Evolutionary conservation across 1,140 invertebrate genomes (phyloP).

Genomic region (Onthophagus taurus): DNA sequence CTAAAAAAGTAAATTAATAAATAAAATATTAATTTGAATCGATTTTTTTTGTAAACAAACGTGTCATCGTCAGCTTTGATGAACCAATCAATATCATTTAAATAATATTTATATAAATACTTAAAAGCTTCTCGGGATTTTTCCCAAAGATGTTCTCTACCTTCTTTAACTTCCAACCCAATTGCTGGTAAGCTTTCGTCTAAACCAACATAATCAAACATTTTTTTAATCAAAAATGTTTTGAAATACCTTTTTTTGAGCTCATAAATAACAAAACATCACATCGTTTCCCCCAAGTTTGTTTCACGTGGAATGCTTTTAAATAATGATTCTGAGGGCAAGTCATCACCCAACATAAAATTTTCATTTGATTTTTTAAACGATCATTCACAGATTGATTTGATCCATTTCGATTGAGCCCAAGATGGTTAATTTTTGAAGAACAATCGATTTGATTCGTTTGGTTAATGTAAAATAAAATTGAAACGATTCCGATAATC

Average conservation of each 20-base stretch:
- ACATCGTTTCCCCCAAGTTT: slow-evolving; percentile 91
- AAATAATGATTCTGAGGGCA: slow-evolving; percentile 79
- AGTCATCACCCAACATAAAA: slow-evolving; percentile 96
- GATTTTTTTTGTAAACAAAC: too few relatives aligned
- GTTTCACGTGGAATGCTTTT: slow-evolving; percentile 85
- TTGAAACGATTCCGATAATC: too few relatives aligned
- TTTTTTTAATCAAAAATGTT: too few relatives aligned
- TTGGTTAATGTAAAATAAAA: too few relatives aligned
- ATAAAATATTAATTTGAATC: too few relatives aligned
- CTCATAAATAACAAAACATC: slow-evolving; percentile 88
- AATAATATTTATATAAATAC: slow-evolving; percentile 75
- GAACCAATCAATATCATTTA: slow-evolving; percentile 83
- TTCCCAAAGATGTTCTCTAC: slow-evolving; percentile 82
- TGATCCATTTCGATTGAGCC: too few relatives aligned
- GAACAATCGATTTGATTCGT: too few relatives aligned
- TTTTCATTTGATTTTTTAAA: slow-evolving; percentile 57
- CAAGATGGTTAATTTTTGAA: too few relatives aligned
- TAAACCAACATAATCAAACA: too few relatives aligned
- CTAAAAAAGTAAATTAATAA: too few relatives aligned
- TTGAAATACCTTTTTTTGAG: slow-evolving; percentile 61
- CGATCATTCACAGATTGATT: too few relatives aligned
- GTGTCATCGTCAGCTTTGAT: slow-evolving; percentile 93
- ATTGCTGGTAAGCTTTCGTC: slow-evolving; percentile 58
- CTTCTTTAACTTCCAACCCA: slow-evolving; percentile 70
- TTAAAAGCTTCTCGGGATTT: slow-evolving; percentile 92